Evolutionary conservation across 2,888 invertebrate genomes (phyloP), one percentile per base, ranked within the genome.

Genomic region (Athetis lepigone): DNA sequence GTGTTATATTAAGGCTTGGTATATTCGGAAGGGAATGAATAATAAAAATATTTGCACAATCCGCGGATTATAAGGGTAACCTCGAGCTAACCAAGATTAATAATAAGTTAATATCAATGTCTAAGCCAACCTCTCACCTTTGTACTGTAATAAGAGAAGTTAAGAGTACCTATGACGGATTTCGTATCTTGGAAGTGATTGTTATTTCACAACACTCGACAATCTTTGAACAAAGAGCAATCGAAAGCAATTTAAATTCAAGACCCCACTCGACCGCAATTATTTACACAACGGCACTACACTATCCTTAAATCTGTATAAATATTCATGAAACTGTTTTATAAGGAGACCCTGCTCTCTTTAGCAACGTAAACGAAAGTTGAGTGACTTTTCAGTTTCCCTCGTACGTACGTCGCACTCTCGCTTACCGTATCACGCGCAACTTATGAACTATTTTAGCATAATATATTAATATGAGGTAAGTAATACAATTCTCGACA

Each of bases 241-340:
- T 78, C 73, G 82, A 81, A 85, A 81, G 62, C 81, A 74, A 85
- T 88, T 88, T 83, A 82, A 86, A 88, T 90, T 87, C 88, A 84
- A 85, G 81, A 85, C 82, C 80, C 76, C 75, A 82, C 84, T 80
- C 81, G 74, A 80, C 83, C 84, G 84, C 86, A 86, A 88, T 87
- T 88, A 90, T 91, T 88, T 88, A 86, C 84, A 83, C 82, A 87
- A 85, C 82, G 85, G 77, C 82, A 85, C 84, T 85, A 85, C 86
- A 90, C 88, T 88, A 90, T 89, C 86, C 87, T 88, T 83, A 89
- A 89, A 91, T 89, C 88, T 83, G 80, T 85, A 86, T 91, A 87
- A 90, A 92, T 92, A 92, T 92, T 92, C 90, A 92, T 91, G 88
- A 86, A 85, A 81, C 83, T 83, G 88, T 84, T 90, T 88, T 88